These are phyloP conservation scores for Heloderma charlesbogerti DNA, from an alignment of 2,113 vertebrate species.

Conservation along the genomic window DNA sequence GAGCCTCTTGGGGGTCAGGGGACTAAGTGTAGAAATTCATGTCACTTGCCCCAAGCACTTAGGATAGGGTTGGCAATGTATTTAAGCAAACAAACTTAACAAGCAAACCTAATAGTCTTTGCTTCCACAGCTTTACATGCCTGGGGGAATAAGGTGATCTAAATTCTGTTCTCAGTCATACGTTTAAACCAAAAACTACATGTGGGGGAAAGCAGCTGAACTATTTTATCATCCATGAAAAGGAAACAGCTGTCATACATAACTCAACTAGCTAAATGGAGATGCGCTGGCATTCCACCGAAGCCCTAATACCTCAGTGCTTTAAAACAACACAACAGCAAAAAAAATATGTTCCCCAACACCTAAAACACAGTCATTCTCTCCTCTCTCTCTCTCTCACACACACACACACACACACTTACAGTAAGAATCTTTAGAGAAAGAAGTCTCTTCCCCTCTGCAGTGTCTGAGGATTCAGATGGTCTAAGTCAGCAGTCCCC, in stretches of 20 bases:
- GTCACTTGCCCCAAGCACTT: not conserved
- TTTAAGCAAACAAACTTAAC: not conserved
- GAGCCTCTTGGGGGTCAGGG: no score
- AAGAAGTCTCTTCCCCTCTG: not conserved
- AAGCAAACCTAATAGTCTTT: not conserved
- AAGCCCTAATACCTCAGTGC: not conserved
- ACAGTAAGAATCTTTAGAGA: not conserved
- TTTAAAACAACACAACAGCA: no score
- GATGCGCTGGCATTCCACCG: not conserved
- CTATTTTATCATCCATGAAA: not conserved
- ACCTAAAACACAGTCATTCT: not conserved
- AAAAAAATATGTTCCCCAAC: no score
- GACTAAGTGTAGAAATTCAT: no score
- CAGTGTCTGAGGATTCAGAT: rapidly evolving
- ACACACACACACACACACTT: not conserved
- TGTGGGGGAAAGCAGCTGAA: not conserved
- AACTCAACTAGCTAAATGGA: not conserved
- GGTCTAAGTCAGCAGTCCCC: no score
- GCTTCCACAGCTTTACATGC: no score
- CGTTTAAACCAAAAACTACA: not conserved
- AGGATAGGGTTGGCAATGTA: not conserved
- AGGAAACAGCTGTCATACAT: no score
- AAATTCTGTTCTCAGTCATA: not conserved
- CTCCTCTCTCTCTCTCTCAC: not conserved
- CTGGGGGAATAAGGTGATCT: not conserved